These are phyloP conservation scores for Stratiomys singularior DNA, from an alignment of 2,888 invertebrate species.

Conservation along the genomic window DNA sequence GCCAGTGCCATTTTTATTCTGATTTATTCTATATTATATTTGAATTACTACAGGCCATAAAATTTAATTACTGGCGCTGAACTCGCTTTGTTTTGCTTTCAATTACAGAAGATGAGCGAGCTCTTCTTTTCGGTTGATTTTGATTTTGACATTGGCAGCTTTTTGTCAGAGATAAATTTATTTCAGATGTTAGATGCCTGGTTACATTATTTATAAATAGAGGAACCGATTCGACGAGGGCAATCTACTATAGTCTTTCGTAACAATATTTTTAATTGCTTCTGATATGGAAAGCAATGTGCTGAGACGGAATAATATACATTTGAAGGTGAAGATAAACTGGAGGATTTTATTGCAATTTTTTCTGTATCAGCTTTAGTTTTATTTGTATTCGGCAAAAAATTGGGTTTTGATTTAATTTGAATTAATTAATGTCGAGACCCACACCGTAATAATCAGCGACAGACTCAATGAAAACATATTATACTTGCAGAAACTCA, in stretches of 20 bases:
- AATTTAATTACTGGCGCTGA: slow-evolving; percentile 40
- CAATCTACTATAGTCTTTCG: background rate
- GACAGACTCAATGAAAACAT: no score
- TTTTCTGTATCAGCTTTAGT: no score
- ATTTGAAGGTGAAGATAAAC: no score
- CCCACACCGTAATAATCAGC: no score
- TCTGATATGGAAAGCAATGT: no score
- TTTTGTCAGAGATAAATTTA: background rate
- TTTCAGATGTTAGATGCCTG: background rate
- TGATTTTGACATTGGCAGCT: slow-evolving; percentile 4
- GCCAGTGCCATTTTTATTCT: slow-evolving; percentile 15
- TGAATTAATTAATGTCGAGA: no score
- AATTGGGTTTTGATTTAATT: no score
- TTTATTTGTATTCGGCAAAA: no score
- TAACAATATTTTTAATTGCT: background rate
- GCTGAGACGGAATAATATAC: no score
- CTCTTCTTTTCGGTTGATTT: background rate
- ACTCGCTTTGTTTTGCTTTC: background rate
- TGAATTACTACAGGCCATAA: background rate
- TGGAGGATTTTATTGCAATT: no score
- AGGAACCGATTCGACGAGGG: background rate
- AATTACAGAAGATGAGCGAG: background rate
- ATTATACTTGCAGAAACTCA: no score
- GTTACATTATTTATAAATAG: background rate
- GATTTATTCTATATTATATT: slow-evolving; percentile 1